Conservation (phyloP, 2,113 vertebrate species). For the Columbina picui region DNA sequence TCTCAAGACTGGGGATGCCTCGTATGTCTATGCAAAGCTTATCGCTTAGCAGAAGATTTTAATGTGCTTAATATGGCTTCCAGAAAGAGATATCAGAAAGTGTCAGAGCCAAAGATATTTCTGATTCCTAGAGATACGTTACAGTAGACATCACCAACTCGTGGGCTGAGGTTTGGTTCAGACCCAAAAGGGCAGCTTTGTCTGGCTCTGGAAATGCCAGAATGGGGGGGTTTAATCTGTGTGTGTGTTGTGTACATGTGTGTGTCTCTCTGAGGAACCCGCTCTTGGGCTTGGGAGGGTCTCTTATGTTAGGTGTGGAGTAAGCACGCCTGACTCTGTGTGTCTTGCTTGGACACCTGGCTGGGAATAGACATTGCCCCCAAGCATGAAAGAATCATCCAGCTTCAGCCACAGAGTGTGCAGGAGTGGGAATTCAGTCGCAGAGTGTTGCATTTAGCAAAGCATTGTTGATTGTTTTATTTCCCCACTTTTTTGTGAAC, state of each 20-base stretch:
- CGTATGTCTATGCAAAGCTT: fast-evolving
- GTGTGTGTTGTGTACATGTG: not conserved
- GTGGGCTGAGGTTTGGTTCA: not conserved
- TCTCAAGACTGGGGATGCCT: not conserved
- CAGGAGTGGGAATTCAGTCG: fast-evolving
- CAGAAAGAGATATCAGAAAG: not conserved
- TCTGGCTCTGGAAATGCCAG: not conserved
- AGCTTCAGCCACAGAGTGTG: not conserved
- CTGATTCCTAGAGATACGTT: not conserved
- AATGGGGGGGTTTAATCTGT: not conserved
- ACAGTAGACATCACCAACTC: not conserved
- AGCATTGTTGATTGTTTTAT: fast-evolving
- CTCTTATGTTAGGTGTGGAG: not conserved
- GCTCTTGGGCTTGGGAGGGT: not conserved
- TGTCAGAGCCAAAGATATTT: not conserved
- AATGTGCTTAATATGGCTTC: not conserved
- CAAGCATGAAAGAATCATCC: not conserved
- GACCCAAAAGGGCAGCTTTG: not conserved
- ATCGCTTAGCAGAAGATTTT: not conserved
- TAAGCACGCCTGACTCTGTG: fast-evolving
- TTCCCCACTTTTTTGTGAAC: not conserved
- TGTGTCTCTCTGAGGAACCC: not conserved
- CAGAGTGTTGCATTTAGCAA: not conserved
- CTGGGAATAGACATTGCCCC: not conserved
- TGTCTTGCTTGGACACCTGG: slow-evolving; percentile 15